Base-by-base conservation (phyloP, 2,797 vertebrate species). In the Pempheris klunzingeri region DNA sequence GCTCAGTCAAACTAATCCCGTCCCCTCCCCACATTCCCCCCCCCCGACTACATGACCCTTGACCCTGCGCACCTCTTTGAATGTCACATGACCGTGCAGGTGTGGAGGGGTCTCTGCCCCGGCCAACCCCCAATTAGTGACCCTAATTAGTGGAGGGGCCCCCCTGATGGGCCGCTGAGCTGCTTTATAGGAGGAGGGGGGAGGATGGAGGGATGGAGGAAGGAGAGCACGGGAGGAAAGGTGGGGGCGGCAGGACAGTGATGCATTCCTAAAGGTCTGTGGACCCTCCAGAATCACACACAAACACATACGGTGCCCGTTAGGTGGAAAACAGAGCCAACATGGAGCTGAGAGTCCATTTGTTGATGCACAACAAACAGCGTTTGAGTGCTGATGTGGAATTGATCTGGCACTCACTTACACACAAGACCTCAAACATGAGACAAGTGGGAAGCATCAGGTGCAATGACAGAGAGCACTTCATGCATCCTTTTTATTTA, bases 1-100 rank as follows among this genome's bases (percentile, higher is more conserved):
- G 76, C 66, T 73, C 73, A 47, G 63, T 66, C 81, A 67, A 74
- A 82, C 85, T 91, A 92, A 92, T 90, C 87, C 80, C 72, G 77
- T 38, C 71, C 74, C 78, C 36, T 39, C n/a, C 49, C 11, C 59
- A 24, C 49, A 39, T 22, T n/a, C n/a, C 71, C 2, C 74, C 65
- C 71, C 66, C 83, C 73, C 62, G 17, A 74, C 58, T 73, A 66
- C 59, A 26, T 7, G 82, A 93, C 94, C 95, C 80, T 75, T 92
- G 90, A 94, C 94, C 94, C 88, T 5, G 62, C 84, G 93, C 94
- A 95, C 92, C 94, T 94, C 94, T 93, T 89, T 89, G 81, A 88
- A 84, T 89, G 93, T 96, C 97, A 95, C 95, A 92, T 95, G 96
- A 96, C 91, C 80, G 38, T 94, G 97, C 97, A 98, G 97, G 97